A percentile compares a stretch with the other conserved stretches of the same genome.
These are phyloP conservation scores for Ficedula albicollis DNA, from an alignment of 2,797 vertebrate genomes.

Conservation along the genomic window DNA sequence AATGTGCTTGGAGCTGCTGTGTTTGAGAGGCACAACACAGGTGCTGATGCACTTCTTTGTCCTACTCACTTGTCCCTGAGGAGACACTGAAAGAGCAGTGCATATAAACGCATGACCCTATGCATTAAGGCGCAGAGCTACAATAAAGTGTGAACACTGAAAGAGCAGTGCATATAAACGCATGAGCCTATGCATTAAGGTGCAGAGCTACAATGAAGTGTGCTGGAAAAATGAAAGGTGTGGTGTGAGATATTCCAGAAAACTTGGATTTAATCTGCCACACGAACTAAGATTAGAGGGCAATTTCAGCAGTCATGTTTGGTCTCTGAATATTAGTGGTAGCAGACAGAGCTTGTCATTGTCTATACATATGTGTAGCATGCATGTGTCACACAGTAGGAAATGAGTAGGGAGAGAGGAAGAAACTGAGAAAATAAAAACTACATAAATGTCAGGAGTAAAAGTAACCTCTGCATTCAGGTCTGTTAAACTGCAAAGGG, in stretches of 20 bases:
- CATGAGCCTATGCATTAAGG: not conserved
- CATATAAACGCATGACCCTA: not conserved
- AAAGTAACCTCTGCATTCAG: not conserved
- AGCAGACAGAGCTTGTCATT: not conserved
- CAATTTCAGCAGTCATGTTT: not conserved
- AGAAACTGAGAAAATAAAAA: not conserved
- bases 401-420: not conserved
- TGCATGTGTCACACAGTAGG: accelerated
- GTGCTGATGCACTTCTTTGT: slow-evolving; percentile 4
- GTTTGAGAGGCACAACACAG: not conserved
- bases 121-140: not conserved
- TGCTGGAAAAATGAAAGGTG: not conserved
- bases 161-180: not conserved
- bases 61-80: not conserved
- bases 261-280: not conserved
- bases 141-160: not conserved
- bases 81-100: not conserved
- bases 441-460: not conserved
- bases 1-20: not conserved
- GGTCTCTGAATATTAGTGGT: not conserved
- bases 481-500: not conserved
- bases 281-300: not conserved
- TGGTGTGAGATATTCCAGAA: not conserved
- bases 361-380: not conserved
- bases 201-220: not conserved